Evolutionary conservation across 2,888 invertebrate species (phyloP), one percentile per base, ranked within the genome.

Genomic region (Therioaphis trifolii): DNA sequence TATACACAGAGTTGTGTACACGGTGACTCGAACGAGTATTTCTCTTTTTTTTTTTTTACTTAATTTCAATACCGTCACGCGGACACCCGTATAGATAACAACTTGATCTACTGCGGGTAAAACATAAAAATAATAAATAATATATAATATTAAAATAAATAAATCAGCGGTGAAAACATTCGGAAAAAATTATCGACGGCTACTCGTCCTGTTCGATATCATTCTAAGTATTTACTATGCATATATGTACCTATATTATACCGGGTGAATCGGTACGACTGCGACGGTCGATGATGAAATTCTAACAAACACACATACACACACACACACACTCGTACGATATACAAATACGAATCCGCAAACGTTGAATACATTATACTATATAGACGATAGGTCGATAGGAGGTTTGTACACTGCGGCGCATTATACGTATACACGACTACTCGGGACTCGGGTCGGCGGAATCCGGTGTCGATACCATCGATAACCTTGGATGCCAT

Each of bases 401-500:
- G 5, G 40, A 68, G 66, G 52, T 27, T 40, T 35, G 7, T 7
- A 35, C 35, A 7, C 35, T 7, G 35, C 35, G 7, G 12, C 40
- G 46, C 29, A 66, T n/a, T 29, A 2, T 61, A 1, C 24, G 12
- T 35, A 55, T 40, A 49, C 35, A 27, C 49, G 12, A 21, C 49
- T n/a, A 14, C 58, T 35, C 49, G 9, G 14, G 69, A 14, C 58
- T 35, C 49, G 9, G 14, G 69, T 79, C 82, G 82, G 49, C 63
- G 82, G 82, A 82, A 82, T 82, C 74, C 82, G 49, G 74, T 63
- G 82, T n/a, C 49, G 72, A 82, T 82, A 82, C 72, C 49, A 74
- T 74, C 72, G 63, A 63, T 72, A 74, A 82, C 82, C 82, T 82
- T 82, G 82, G 74, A 66, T 21, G 49, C 35, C 78, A 40, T 68